Percentiles rank a stretch among this genome's conserved stretches.
Evolutionary conservation across 2,888 invertebrate species (phyloP).

Genomic region (Apoda limacodes): DNA sequence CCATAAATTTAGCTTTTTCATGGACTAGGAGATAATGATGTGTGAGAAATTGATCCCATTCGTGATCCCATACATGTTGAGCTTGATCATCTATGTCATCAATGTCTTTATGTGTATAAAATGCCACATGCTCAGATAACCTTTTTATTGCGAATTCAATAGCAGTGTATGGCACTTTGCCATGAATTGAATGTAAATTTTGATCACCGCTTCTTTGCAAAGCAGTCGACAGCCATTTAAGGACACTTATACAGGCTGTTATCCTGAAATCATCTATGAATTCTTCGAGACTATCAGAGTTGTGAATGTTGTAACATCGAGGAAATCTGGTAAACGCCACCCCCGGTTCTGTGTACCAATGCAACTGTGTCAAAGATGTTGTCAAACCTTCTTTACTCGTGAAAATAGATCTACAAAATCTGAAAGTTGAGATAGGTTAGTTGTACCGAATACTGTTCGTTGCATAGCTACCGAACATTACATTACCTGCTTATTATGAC

Average conservation of each 20-base stretch:
- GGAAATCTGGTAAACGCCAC: constrained; percentile 86
- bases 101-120: constrained; percentile 80
- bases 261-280: constrained; percentile 91
- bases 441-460: not conserved
- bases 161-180: constrained; percentile 79
- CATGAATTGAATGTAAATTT: constrained; percentile 64
- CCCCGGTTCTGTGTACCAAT: constrained; percentile 87
- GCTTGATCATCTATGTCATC: constrained; percentile 77
- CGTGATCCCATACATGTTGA: constrained; percentile 81
- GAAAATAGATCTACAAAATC: constrained; percentile 88
- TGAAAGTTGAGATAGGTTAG: constrained; percentile 46
- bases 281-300: constrained; percentile 83
- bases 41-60: constrained; percentile 89
- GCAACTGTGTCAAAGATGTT: constrained; percentile 81
- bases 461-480: not conserved
- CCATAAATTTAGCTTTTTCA: constrained; percentile 66
- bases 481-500: constrained; percentile 62
- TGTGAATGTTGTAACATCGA: constrained; percentile 86
- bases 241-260: constrained; percentile 86
- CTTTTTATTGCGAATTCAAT: constrained; percentile 87
- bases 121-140: constrained; percentile 80
- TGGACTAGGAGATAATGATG: constrained; percentile 77
- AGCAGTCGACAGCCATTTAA: constrained; percentile 80
- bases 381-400: constrained; percentile 94
- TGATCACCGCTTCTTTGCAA: constrained; percentile 68